Base-by-base conservation (phyloP, 2,888 invertebrate species). In the Drosophila percnosoma region DNA sequence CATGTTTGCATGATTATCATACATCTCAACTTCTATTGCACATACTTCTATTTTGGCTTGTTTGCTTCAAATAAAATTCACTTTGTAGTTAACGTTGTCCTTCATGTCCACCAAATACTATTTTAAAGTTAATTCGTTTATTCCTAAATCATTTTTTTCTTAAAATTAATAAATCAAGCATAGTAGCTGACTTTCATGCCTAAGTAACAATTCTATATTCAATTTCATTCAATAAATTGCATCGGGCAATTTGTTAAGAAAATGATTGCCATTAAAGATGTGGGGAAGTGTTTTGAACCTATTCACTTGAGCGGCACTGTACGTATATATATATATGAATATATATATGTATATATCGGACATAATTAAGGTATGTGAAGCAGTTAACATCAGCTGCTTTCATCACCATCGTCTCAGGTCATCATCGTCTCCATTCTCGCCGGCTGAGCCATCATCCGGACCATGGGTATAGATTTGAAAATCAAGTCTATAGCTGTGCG, bases 401-500 rank as follows among this genome's bases (percentile, higher is more conserved):
- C 36, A 29, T 40, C 15, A 31, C 38, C 48, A 21, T 33, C 21
- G 31, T 49, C 38, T 15, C 45, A 31, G 45, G 21, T 59, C 27
- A 29, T 51, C 57, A 31, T 57, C 27, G n/a, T 29, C 15, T 54
- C 24, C 36, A 36, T 24, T 45, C 45, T 45, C 45, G 45, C 45
- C 45, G 24, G 21, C 45, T 15, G 24, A 45, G 15, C 45, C 21
- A 27, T 40, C 27, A 13, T 36, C 24, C 18, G 60, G 63, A 49
- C 63, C 65, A 33, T 81, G 69, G 68, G 64, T 78, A 31, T 67
- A 75, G 62, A 85, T 66, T 51, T 85, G 72, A 66, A 87, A 68
- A 45, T 87, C 85, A 31, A 82, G 66, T 64, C 72, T 80, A 68
- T 85, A 85, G 42, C 66, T 68, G 49, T 64, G 53, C 27, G 71